A percentile compares a stretch with the other conserved stretches of the same genome.
phyloP scores from a whole-genome alignment of 2,888 invertebrate genomes.

The Agrenia bidenticulata region DNA sequence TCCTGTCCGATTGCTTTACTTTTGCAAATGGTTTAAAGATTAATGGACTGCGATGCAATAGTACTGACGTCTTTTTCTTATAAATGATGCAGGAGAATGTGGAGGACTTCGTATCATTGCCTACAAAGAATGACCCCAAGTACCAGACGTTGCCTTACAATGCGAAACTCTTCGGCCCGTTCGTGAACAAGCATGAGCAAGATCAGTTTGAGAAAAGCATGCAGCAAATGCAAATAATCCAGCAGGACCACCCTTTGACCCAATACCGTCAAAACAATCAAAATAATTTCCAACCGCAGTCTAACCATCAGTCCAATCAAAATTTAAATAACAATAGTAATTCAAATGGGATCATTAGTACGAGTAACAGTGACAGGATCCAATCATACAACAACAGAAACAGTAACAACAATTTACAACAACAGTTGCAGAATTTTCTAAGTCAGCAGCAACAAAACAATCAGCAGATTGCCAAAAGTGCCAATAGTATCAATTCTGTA shows the following conservation, averaged over 20 bases:
- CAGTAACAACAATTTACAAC: constrained; percentile 29
- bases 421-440: constrained; percentile 39
- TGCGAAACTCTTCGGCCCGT: constrained; percentile 58
- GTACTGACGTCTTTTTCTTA: constrained; percentile 23
- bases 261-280: constrained; percentile 49
- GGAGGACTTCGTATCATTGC: constrained; percentile 62
- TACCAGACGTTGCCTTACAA: constrained; percentile 89
- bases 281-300: constrained; percentile 55
- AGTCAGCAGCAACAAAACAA: constrained; percentile 32
- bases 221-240: constrained; percentile 53
- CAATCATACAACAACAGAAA: constrained; percentile 46
- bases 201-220: constrained; percentile 51
- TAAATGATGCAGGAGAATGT: constrained; percentile 46
- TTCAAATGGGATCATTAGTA: constrained; percentile 39
- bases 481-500: background rate
- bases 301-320: constrained; percentile 56
- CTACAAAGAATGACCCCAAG: constrained; percentile 83
- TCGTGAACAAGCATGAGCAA: constrained; percentile 47
- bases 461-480: constrained; percentile 23
- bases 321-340: constrained; percentile 39
- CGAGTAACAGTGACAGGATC: constrained; percentile 20
- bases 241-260: constrained; percentile 45
- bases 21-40: constrained; percentile 3
- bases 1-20: too few species aligned
- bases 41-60: background rate